Conservation (phyloP, 2,113 vertebrate species). For the Vanacampus margaritifer region DNA sequence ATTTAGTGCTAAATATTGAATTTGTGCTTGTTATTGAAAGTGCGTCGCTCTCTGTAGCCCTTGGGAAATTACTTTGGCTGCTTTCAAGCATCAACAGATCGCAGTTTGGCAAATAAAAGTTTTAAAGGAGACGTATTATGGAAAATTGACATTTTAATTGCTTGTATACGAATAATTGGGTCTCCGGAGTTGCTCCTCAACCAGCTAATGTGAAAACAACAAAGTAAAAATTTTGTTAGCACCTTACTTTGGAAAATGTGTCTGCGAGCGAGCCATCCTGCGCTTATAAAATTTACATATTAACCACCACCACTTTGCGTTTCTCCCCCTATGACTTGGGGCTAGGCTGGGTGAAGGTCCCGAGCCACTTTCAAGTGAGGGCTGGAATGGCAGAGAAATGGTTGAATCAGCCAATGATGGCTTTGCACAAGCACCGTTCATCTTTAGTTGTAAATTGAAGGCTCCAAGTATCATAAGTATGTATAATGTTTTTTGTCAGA, state of each 20-base stretch:
- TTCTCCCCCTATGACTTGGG: too few relatives aligned
- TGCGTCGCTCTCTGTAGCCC: neutral
- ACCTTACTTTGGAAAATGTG: neutral
- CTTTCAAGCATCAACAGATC: slow-evolving; percentile 7
- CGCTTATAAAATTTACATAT: too few relatives aligned
- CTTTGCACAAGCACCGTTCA: too few relatives aligned
- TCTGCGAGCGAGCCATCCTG: too few relatives aligned
- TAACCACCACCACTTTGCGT: too few relatives aligned
- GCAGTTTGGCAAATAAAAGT: neutral
- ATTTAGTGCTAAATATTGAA: slow-evolving; percentile 1
- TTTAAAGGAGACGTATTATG: slow-evolving; percentile 1
- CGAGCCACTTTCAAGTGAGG: too few relatives aligned
- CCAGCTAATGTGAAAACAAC: neutral
- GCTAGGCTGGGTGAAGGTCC: too few relatives aligned
- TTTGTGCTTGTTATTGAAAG: neutral
- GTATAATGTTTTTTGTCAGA: neutral
- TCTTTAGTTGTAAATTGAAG: too few relatives aligned
- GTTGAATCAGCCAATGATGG: neutral
- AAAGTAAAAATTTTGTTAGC: neutral
- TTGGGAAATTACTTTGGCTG: slow-evolving; percentile 5
- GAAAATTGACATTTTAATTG: neutral
- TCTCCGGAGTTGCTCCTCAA: neutral
- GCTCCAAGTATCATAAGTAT: neutral
- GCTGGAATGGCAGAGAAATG: too few relatives aligned
- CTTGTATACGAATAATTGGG: neutral